Evolutionary conservation across 1,140 invertebrate species (phyloP).

Genomic region (Drosophila kikkawai): DNA sequence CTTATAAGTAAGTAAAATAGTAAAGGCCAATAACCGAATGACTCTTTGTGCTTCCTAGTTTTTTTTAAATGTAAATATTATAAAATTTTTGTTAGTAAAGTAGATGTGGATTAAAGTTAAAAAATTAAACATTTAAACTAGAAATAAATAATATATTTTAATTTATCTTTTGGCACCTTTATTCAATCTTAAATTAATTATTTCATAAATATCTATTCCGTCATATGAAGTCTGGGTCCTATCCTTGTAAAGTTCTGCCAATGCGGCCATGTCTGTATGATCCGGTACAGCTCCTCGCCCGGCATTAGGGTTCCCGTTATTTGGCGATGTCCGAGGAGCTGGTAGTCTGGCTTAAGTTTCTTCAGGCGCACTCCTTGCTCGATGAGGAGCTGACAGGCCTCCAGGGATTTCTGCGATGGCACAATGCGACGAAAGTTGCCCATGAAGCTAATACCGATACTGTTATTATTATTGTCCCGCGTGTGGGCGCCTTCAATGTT

Average conservation of each 20-base stretch:
- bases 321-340: conserved; percentile 88
- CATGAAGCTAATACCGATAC: conserved; percentile 89
- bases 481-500: conserved; percentile 87
- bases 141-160: neutral
- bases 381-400: conserved; percentile 86
- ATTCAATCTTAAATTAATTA: conserved; percentile 13
- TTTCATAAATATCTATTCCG: conserved; percentile 4
- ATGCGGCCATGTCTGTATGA: conserved; percentile 87
- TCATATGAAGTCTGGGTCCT: conserved; percentile 25
- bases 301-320: conserved; percentile 87
- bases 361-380: conserved; percentile 87
- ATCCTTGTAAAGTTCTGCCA: conserved; percentile 69
- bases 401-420: conserved; percentile 86
- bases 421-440: conserved; percentile 88
- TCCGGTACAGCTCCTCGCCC: conserved; percentile 87
- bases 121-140: neutral
- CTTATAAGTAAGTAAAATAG: too few relatives aligned
- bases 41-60: neutral
- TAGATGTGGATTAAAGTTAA: neutral
- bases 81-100: neutral
- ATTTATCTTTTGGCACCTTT: conserved; percentile 9
- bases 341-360: conserved; percentile 87
- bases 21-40: neutral
- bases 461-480: conserved; percentile 85
- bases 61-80: neutral